Conservation (phyloP, 1,140 invertebrate species). For the Caenorhabditis latens region DNA sequence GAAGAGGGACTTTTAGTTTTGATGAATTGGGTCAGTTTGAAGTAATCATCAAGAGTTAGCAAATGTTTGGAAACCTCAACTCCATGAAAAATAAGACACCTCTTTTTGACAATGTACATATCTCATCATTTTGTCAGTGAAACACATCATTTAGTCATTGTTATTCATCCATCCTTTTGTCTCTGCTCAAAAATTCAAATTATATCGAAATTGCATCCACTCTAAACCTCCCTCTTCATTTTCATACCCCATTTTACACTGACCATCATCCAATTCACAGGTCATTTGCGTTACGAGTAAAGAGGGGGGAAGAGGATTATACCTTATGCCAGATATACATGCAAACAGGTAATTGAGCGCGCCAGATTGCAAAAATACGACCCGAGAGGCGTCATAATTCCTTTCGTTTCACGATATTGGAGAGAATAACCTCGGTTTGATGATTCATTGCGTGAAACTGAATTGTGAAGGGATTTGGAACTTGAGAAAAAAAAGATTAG, state of each 20-base stretch:
- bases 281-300: neutral
- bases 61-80: too few relatives aligned
- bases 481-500: too few relatives aligned
- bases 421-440: neutral
- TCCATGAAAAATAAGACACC: too few relatives aligned
- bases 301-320: neutral
- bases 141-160: too few relatives aligned
- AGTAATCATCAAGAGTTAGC: too few relatives aligned
- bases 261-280: neutral
- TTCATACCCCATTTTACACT: neutral
- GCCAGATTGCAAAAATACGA: slow-evolving; percentile 30
- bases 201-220: neutral
- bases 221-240: neutral
- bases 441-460: neutral
- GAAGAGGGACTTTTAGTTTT: too few relatives aligned
- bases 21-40: too few relatives aligned
- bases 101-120: too few relatives aligned
- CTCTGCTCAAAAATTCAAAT: too few relatives aligned
- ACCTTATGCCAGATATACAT: neutral
- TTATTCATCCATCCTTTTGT: too few relatives aligned
- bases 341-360: slow-evolving; percentile 24
- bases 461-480: neutral
- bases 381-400: neutral
- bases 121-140: too few relatives aligned
- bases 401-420: neutral